Percentiles rank a stretch among this genome's conserved stretches.
Conservation (phyloP, 2,888 invertebrate species). For the Bimastos eiseni region DNA sequence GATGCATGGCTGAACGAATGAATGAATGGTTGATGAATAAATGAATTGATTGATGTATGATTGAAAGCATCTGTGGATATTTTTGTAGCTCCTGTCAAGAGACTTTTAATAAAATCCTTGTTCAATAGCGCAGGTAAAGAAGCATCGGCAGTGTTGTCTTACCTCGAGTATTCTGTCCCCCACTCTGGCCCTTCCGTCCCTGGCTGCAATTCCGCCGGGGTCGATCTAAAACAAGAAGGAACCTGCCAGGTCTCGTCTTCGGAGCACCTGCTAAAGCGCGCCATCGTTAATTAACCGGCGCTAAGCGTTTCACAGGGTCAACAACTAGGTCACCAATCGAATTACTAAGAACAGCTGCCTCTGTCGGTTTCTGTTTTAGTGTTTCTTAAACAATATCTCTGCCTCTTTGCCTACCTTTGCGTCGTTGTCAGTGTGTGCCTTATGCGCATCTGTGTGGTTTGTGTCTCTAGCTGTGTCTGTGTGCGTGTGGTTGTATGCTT, state of each 20-base stretch:
- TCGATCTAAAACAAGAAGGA: slow-evolving; percentile 9
- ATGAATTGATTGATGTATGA: neutral
- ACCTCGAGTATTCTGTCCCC: slow-evolving; percentile 10
- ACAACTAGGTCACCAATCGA: neutral
- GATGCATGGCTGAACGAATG: neutral
- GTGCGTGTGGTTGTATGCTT: neutral
- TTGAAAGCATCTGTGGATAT: neutral
- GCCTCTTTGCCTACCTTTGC: neutral
- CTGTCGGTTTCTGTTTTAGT: neutral
- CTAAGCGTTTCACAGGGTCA: neutral
- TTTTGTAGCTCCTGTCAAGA: neutral
- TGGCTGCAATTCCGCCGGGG: neutral
- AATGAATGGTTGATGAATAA: neutral
- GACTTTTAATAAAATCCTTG: neutral
- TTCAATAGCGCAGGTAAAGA: neutral
- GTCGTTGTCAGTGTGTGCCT: neutral
- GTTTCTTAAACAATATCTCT: neutral
- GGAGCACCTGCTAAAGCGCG: neutral
- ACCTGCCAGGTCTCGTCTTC: neutral
- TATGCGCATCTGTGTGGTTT: neutral
- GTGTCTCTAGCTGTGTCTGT: neutral
- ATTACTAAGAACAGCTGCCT: neutral
- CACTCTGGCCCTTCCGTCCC: neutral
- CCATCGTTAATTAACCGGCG: neutral
- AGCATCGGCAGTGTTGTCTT: neutral